Evolutionary conservation across 2,113 vertebrate genomes (phyloP), one percentile per base, ranked within the genome.

Genomic region (Apaloderma vittatum): DNA sequence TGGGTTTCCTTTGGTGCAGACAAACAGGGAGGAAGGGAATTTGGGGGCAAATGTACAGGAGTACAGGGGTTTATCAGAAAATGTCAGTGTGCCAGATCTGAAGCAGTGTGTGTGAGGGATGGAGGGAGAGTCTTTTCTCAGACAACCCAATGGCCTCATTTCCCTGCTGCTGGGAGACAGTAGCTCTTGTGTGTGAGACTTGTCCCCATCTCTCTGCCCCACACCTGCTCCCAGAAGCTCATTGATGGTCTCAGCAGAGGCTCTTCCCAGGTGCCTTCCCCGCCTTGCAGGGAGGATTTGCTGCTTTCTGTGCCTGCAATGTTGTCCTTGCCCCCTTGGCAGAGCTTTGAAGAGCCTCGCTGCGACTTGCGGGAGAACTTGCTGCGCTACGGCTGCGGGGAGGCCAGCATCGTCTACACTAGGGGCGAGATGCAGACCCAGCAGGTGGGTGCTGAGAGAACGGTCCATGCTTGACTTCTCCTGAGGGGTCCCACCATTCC

Each of bases 281-380:
- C 26, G 32, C 26, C 27, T 9, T 14, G 7, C 20, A 0, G 1
- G 1, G 54, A 30, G 74, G 37, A 12, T 27, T 45, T 83, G 21
- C 51, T 72, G 32, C 48, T 83, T 46, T 27, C 54, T 43, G 82
- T 51, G 43, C 18, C 30, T 43, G 17, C 84, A 26, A 91, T 0
- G 27, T 57, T 61, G 79, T 66, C 19, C n/a, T 68, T 40, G 6
- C 72, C 48, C 68, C 40, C 18, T 48, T 40, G 68, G 52, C 77
- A 98, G 98, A 67, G 57, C 73, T 97, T 97, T 9, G 70, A 90
- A 48, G 77, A 92, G 62, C 15, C 54, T 1, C 97, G 98, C 14
- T 98, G 98, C 29, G 78, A 98, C 88, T 71, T 98, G 54, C 29
- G 59, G 70, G 95, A 96, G 48, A 97, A 98, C 82, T 51, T 98